Conservation (phyloP, 2,797 vertebrate genomes). For the Gouania willdenowi region DNA sequence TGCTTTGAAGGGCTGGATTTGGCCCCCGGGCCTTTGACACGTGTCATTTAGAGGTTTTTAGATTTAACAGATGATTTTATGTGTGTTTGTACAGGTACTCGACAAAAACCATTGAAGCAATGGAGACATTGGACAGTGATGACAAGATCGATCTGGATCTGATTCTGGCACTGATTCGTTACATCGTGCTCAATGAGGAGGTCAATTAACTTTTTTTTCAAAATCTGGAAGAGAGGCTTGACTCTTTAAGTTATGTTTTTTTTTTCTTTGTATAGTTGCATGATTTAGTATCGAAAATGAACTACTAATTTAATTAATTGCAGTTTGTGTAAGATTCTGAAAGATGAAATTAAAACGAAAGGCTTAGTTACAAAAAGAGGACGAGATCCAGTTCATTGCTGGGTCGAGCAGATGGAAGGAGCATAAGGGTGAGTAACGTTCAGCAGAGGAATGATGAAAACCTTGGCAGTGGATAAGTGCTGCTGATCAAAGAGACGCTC, state of each 20-base stretch:
- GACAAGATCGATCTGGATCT: slow-evolving; percentile 94
- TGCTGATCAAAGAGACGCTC: slow-evolving; percentile 60
- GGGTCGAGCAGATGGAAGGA: slow-evolving; percentile 44
- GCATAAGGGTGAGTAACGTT: slow-evolving; percentile 18
- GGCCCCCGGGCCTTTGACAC: too few relatives aligned
- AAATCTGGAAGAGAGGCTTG: too few relatives aligned
- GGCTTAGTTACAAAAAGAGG: slow-evolving; percentile 6
- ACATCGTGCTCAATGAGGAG: slow-evolving; percentile 69
- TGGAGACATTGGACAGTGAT: slow-evolving; percentile 86
- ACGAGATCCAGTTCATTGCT: slow-evolving; percentile 1
- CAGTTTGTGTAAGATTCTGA: neutral
- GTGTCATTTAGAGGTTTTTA: too few relatives aligned
- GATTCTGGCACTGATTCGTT: slow-evolving; percentile 85
- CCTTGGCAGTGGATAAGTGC: slow-evolving; percentile 49
- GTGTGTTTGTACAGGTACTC: slow-evolving; percentile 81
- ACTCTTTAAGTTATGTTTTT: too few relatives aligned
- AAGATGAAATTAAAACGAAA: slow-evolving; percentile 2
- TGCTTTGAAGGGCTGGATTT: too few relatives aligned
- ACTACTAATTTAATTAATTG: too few relatives aligned
- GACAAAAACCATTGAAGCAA: slow-evolving; percentile 77
- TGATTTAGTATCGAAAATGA: too few relatives aligned
- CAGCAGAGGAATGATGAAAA: slow-evolving; percentile 44
- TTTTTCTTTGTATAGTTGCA: too few relatives aligned
- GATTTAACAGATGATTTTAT: too few relatives aligned
- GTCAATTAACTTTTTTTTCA: slow-evolving; percentile 64